These are phyloP conservation scores for Cichladusa arquata DNA, from an alignment of 2,113 vertebrate species.

Conservation along the genomic window DNA sequence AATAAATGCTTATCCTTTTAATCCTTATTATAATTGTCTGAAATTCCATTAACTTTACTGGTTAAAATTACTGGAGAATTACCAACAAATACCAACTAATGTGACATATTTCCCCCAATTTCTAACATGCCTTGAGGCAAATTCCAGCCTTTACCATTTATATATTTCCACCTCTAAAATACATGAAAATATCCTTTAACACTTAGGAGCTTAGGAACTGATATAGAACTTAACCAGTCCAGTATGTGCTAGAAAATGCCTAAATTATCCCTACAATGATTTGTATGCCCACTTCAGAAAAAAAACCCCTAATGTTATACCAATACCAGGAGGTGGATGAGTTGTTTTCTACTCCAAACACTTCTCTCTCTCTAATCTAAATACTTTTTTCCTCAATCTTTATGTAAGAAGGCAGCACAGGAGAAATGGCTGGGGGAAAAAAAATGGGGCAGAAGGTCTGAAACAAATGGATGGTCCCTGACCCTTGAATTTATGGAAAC, in stretches of 20 bases:
- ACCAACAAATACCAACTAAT: neutral
- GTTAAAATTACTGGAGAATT: neutral
- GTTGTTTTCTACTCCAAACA: neutral
- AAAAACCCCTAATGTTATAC: neutral
- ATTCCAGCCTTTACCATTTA: neutral
- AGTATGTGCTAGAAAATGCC: neutral
- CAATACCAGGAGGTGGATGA: neutral
- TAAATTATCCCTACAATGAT: neutral
- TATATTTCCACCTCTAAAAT: neutral
- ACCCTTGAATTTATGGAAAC: neutral
- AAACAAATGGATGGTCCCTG: neutral
- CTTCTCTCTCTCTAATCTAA: neutral
- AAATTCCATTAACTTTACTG: neutral
- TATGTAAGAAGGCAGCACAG: neutral
- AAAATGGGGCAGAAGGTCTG: fast-evolving
- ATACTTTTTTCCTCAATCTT: neutral
- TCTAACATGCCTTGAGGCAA: neutral
- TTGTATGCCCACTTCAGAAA: neutral
- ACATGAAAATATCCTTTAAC: neutral
- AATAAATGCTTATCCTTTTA: neutral
- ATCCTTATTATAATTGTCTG: neutral
- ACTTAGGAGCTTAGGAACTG: neutral
- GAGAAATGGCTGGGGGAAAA: neutral
- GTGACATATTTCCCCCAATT: neutral
- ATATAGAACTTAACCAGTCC: neutral